Evolutionary conservation across 2,113 vertebrate species (phyloP).

Genomic region (Stigmatopora nigra): DNA sequence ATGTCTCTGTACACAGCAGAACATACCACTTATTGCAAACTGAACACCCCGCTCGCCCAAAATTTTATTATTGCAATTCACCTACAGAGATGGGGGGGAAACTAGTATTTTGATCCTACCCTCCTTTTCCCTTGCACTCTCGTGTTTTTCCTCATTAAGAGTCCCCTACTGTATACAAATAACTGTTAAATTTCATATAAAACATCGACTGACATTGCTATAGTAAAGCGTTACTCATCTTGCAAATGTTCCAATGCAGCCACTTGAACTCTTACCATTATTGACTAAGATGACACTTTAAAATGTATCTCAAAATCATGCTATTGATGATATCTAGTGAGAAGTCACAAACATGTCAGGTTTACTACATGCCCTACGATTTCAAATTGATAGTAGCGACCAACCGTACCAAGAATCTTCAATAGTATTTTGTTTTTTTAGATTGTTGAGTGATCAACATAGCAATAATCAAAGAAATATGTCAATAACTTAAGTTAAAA

Average conservation of each 20-base stretch:
- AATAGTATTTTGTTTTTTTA: constrained; percentile 25
- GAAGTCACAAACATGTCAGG: constrained; percentile 3
- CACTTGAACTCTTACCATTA: constrained; percentile 18
- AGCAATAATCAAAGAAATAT: background rate
- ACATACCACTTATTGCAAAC: constrained; percentile 71
- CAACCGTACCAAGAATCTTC: constrained; percentile 45
- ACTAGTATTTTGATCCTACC: constrained; percentile 39
- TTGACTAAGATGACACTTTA: constrained; percentile 11
- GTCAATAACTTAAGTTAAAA: background rate
- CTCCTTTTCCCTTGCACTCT: background rate
- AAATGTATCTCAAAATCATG: constrained; percentile 29
- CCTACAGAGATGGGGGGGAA: constrained; percentile 56
- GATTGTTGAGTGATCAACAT: constrained; percentile 14
- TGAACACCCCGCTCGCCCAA: constrained; percentile 65
- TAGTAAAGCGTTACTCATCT: constrained; percentile 18
- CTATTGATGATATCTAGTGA: constrained; percentile 12
- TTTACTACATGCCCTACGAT: constrained; percentile 12
- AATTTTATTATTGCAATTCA: constrained; percentile 59
- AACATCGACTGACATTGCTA: constrained; percentile 16
- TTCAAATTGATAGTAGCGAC: constrained; percentile 15
- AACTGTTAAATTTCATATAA: constrained; percentile 8
- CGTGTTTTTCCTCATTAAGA: background rate
- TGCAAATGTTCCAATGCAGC: background rate
- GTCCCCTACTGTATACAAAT: constrained; percentile 1
- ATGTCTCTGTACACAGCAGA: constrained; percentile 77